Evolutionary conservation across 2,888 invertebrate species (phyloP), one percentile per base, ranked within the genome.

Genomic region (Chrysodeixis includens): DNA sequence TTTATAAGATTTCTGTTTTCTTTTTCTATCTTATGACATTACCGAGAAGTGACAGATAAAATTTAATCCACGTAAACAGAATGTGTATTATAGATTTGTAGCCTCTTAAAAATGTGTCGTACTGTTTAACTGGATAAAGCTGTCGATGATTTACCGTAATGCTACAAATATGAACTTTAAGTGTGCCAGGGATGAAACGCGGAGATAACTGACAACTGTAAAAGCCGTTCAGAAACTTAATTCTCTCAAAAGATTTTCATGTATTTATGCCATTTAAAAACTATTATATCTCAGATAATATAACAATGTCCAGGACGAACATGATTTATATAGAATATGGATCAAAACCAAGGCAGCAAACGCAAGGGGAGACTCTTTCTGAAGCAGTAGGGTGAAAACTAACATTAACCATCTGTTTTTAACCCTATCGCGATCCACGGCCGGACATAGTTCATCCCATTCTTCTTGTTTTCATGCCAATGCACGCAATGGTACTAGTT

Each of bases 1-100:
- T 20, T 52, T 35, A 26, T 26, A 26, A 51, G 12, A 53, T 78
- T 55, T 56, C 26, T 35, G 18, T 18, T 49, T 49, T 49, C 46
- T 49, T 20, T 10, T 49, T 1, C 9, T 7, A 18, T 16, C 16
- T 14, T 44, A 16, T 46, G 46, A 40, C 40, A 40, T 26, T 35
- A 18, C 8, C 20, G 20, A 49, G 18, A 49, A 49, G 16, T 20
- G 46, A 18, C 46, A 20, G 46, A 44, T 10, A 10, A 35, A 35
- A 12, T 35, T 14, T 14, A 12, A 35, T 14, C 35, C 35, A 35
- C 35, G 35, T 35, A 35, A 14, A 12, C 35, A 35, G 35, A 35
- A 35, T 14, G 35, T 14, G 35, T 35, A 4, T 12, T 0, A 5
- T 3, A 40, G 5, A 40, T 40, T 40, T 40, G n/a, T 40, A 40